phyloP scores from a whole-genome alignment of 2,797 vertebrate species.

The Scarus forsteni region DNA sequence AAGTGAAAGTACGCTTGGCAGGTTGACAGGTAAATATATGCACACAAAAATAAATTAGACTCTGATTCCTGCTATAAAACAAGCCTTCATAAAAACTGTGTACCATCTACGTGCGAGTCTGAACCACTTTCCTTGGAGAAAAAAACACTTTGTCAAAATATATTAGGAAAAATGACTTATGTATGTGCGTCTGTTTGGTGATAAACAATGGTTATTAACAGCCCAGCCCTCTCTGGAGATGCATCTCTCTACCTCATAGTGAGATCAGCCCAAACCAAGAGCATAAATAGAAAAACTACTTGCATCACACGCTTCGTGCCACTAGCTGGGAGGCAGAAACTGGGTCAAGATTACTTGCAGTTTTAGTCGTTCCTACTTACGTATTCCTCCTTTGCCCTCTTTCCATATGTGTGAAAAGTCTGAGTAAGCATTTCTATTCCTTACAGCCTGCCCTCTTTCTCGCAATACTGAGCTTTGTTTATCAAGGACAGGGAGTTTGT shows the following conservation, averaged over 20 bases:
- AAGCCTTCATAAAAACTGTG: neutral
- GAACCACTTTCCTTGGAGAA: neutral
- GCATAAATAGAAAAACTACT: conserved; percentile 49
- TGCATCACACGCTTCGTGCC: conserved; percentile 36
- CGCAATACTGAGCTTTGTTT: conserved; percentile 35
- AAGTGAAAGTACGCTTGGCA: neutral
- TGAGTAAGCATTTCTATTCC: conserved; percentile 62
- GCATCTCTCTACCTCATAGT: conserved; percentile 30
- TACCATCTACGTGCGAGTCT: neutral
- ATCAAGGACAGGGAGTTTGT: conserved; percentile 4
- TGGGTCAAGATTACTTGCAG: conserved; percentile 70
- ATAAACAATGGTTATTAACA: conserved; percentile 53
- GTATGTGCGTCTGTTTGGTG: conserved; percentile 3
- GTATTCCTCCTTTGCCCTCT: conserved; percentile 34
- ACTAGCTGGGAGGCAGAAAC: conserved; percentile 42
- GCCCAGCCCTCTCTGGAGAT: conserved; percentile 32
- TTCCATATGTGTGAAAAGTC: conserved; percentile 56
- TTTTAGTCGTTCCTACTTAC: conserved; percentile 35
- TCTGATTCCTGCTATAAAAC: neutral
- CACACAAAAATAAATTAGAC: neutral
- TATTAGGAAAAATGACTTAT: conserved; percentile 3
- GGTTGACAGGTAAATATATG: neutral
- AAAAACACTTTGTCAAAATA: neutral
- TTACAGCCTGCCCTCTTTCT: conserved; percentile 19
- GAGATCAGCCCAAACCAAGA: conserved; percentile 41